These are phyloP conservation scores for Plectrocnemia conspersa DNA, from an alignment of 1,140 invertebrate species.

Conservation along the genomic window DNA sequence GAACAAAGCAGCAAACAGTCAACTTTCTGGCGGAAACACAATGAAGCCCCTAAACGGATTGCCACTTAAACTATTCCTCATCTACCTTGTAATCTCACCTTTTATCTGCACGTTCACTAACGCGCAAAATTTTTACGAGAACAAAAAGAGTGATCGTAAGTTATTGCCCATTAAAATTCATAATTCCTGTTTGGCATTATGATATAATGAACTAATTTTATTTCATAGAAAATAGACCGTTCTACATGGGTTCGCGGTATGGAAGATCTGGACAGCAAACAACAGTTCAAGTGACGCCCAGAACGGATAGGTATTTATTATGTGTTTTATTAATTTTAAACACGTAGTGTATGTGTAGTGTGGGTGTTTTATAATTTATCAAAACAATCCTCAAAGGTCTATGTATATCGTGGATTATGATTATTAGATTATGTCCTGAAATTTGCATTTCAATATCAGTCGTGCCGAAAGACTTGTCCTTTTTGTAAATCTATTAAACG, in stretches of 20 bases:
- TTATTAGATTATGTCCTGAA: too few species aligned
- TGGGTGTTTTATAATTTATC: too few species aligned
- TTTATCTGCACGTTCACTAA: constrained; percentile 4
- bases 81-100: constrained; percentile 18
- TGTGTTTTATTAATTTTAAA: background rate
- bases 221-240: constrained; percentile 28
- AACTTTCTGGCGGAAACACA: background rate
- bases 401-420: too few species aligned
- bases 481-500: too few species aligned
- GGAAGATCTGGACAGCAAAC: constrained; percentile 23
- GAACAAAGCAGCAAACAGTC: constrained; percentile 1
- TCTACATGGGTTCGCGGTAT: constrained; percentile 33
- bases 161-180: background rate
- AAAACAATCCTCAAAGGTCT: too few species aligned
- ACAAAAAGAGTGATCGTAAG: constrained; percentile 31
- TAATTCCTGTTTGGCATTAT: background rate
- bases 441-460: too few species aligned
- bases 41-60: background rate
- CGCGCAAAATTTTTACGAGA: constrained; percentile 23
- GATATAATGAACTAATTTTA: background rate
- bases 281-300: constrained; percentile 23
- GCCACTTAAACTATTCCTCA: constrained; percentile 11
- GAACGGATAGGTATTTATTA: constrained; percentile 27
- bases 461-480: too few species aligned
- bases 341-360: background rate